Conservation (phyloP, 1,140 invertebrate genomes). For the Tetragonula clypearis region DNA sequence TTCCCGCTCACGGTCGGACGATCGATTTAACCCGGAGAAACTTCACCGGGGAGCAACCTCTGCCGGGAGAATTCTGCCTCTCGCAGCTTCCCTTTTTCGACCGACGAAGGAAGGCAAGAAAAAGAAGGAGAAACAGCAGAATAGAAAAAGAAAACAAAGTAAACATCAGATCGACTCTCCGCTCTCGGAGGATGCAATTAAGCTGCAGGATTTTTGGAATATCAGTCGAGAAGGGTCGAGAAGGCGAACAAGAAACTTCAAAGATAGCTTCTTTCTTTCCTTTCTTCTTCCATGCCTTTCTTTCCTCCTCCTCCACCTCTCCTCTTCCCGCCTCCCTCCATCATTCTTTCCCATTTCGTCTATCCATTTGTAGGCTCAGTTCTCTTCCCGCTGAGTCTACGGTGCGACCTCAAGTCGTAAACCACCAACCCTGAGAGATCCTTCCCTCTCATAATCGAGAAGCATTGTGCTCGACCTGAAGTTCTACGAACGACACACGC, state of each 20-base stretch:
- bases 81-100: not conserved
- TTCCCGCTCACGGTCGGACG: not conserved
- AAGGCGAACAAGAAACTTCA: constrained; percentile 1
- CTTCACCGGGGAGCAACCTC: not conserved
- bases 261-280: constrained; percentile 1
- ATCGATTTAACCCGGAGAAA: constrained; percentile 25
- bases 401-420: constrained; percentile 51
- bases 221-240: not conserved
- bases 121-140: too few species aligned
- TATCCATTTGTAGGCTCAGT: not conserved
- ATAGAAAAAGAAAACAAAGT: not conserved
- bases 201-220: constrained; percentile 20
- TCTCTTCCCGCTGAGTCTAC: constrained; percentile 9
- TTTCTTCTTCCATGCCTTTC: not conserved
- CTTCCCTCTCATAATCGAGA: constrained; percentile 49
- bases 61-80: not conserved
- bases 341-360: too few species aligned
- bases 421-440: constrained; percentile 38
- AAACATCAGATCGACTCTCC: not conserved
- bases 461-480: constrained; percentile 60
- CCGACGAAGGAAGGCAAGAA: not conserved
- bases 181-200: constrained; percentile 23
- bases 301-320: too few species aligned
- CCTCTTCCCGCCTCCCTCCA: too few species aligned
- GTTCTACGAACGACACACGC: constrained; percentile 57